Evolutionary conservation across 2,113 vertebrate genomes (phyloP).

Genomic region (Mastomys coucha): DNA sequence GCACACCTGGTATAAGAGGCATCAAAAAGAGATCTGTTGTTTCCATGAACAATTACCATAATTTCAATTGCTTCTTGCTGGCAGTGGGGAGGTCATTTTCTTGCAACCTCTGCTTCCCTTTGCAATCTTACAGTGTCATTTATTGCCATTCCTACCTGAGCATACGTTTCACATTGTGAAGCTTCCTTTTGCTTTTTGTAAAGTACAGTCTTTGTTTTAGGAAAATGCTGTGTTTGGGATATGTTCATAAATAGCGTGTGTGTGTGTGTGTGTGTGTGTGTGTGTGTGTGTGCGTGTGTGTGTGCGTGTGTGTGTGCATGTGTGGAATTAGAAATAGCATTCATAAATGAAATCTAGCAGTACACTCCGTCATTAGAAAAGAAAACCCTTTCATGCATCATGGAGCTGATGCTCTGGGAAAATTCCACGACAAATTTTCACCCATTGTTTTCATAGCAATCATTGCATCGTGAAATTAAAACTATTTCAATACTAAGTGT

Average conservation of each 20-base stretch:
- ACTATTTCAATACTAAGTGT: slow-evolving; percentile 38
- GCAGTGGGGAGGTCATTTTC: slow-evolving; percentile 24
- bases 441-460: slow-evolving; percentile 72
- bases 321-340: slow-evolving; percentile 40
- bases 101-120: slow-evolving; percentile 10
- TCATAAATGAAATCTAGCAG: slow-evolving; percentile 34
- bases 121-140: background rate
- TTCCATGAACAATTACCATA: slow-evolving; percentile 33
- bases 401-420: slow-evolving; percentile 65
- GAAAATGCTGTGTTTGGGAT: background rate
- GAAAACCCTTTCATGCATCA: slow-evolving; percentile 56
- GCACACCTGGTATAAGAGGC: background rate
- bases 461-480: slow-evolving; percentile 79
- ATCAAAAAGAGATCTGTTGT: background rate
- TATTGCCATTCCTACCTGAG: slow-evolving; percentile 19
- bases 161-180: slow-evolving; percentile 24
- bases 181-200: background rate
- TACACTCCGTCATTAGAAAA: background rate
- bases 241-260: background rate
- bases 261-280: background rate
- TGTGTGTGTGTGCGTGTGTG: background rate
- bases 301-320: background rate
- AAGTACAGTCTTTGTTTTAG: slow-evolving; percentile 39
- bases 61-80: slow-evolving; percentile 55
- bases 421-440: slow-evolving; percentile 68